Conservation (phyloP, 2,797 vertebrate genomes). For the Craterocephalus amniculus region DNA sequence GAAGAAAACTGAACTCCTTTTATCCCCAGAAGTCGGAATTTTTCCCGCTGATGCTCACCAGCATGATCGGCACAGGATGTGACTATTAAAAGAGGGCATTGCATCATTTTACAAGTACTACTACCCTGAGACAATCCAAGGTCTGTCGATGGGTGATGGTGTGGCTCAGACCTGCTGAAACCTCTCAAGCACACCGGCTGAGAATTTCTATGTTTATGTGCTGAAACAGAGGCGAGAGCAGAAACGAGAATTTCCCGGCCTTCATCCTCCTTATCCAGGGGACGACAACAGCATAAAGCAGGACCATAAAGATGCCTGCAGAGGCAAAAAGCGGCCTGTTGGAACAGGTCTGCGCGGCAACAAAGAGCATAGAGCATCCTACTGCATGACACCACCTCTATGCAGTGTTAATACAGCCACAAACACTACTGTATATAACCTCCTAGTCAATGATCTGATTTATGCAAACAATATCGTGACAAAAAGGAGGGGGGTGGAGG, state of each 20-base stretch:
- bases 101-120: not conserved
- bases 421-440: too few relatives aligned
- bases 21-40: not conserved
- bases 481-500: not conserved
- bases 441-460: slow-evolving; percentile 15
- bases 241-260: slow-evolving; percentile 22
- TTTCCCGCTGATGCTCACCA: slow-evolving; percentile 25
- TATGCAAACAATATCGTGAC: not conserved
- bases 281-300: slow-evolving; percentile 76
- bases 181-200: not conserved
- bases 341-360: slow-evolving; percentile 79
- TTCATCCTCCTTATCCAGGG: slow-evolving; percentile 50
- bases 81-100: slow-evolving; percentile 10
- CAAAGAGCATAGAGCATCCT: slow-evolving; percentile 83
- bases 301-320: slow-evolving; percentile 71
- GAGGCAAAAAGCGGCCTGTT: slow-evolving; percentile 76
- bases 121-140: not conserved
- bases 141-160: not conserved
- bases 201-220: not conserved
- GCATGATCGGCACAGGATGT: slow-evolving; percentile 29
- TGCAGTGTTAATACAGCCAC: slow-evolving; percentile 55
- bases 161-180: not conserved
- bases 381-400: slow-evolving; percentile 73
- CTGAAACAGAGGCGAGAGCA: too few relatives aligned
- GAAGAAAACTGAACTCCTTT: slow-evolving; percentile 31